phyloP scores from a whole-genome alignment of 2,797 vertebrate genomes.

The Phoebastria nigripes region DNA sequence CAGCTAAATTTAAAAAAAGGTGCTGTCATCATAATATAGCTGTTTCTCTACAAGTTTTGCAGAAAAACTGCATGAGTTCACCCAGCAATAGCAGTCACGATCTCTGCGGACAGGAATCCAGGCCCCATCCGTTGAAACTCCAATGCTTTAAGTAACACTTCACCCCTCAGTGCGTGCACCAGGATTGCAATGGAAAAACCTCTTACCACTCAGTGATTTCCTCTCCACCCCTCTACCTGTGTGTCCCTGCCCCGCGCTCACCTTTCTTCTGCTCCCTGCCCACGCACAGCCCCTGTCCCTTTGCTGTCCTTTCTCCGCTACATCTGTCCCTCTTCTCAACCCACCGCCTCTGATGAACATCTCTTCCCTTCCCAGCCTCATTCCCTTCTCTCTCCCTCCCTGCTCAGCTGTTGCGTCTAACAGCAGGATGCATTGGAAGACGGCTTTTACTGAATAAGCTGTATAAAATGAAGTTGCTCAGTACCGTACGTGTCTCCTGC shows the following conservation, averaged over 20 bases:
- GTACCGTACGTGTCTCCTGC: not conserved
- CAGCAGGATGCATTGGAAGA: not conserved
- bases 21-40: not conserved
- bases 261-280: not conserved
- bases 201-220: not conserved
- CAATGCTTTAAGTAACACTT: not conserved
- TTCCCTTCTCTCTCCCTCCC: not conserved
- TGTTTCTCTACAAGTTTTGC: not conserved
- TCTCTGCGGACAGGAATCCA: not conserved
- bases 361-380: not conserved
- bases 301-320: not conserved
- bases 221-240: not conserved
- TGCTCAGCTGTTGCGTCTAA: not conserved
- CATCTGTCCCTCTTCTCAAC: not conserved
- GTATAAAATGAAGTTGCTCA: not conserved
- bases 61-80: not conserved
- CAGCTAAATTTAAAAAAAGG: not conserved
- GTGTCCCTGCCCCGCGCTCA: not conserved
- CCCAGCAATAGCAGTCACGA: fast-evolving
- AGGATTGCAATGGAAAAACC: not conserved
- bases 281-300: not conserved
- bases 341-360: not conserved
- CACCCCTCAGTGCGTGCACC: not conserved
- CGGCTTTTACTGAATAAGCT: not conserved
- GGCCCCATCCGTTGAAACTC: not conserved